These are phyloP conservation scores for Salvator merianae DNA, from an alignment of 2,113 vertebrate species.

Conservation along the genomic window DNA sequence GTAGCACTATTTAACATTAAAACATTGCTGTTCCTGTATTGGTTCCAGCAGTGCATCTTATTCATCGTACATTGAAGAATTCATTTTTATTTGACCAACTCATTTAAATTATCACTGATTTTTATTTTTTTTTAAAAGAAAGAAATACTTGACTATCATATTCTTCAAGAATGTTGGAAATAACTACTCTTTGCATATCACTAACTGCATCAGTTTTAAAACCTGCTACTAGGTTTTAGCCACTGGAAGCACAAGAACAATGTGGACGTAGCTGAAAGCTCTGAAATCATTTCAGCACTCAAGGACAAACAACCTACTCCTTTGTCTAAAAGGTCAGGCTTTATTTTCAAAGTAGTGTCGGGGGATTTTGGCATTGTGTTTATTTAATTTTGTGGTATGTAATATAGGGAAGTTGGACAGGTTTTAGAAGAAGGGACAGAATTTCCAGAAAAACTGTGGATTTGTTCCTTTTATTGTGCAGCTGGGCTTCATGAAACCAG, in stretches of 20 bases:
- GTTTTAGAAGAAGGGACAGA: neutral
- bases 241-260: neutral
- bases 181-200: constrained; percentile 3
- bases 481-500: neutral
- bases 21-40: neutral
- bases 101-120: neutral
- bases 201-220: constrained; percentile 19
- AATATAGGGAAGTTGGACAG: neutral
- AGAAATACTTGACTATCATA: neutral
- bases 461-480: neutral
- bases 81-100: neutral
- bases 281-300: neutral
- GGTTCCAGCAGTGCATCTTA: neutral
- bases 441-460: neutral
- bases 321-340: neutral
- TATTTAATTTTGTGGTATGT: neutral
- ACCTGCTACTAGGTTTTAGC: neutral
- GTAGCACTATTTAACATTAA: too few relatives aligned
- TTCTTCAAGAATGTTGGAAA: neutral
- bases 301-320: neutral
- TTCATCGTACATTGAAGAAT: neutral
- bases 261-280: neutral
- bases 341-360: neutral
- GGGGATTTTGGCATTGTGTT: neutral
- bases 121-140: neutral